Evolutionary conservation across 2,113 vertebrate species (phyloP), one percentile per base, ranked within the genome.

Genomic region (Pterocles burchelli): DNA sequence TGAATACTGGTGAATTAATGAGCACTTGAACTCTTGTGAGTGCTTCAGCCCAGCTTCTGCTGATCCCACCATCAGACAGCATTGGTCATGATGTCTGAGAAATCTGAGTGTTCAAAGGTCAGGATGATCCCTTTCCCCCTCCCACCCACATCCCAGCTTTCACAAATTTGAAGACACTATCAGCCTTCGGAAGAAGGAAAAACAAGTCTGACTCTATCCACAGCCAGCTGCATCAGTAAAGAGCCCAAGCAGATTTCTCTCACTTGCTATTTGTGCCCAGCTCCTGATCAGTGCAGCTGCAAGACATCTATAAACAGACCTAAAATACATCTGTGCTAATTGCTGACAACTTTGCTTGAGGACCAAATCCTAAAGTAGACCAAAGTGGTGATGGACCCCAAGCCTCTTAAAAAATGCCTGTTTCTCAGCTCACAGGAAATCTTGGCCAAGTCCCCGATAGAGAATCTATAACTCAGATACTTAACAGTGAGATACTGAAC

Each of bases 241-340:
- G 59, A 93, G 55, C 36, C 72, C 62, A 77, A 65, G 57, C 26
- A 33, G 41, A 49, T 41, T 93, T 81, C n/a, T 90, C 55, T 71
- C 7, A 1, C 70, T 86, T 91, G 73, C 73, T 91, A 80, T 94
- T 92, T 81, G 89, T 91, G 73, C 85, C 41, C 75, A 81, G 85
- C 88, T 94, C 74, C 80, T 89, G 90, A 80, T 94, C 86, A 46
- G 61, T 41, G 74, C 95, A 97, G 90, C 92, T 94, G 88, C 75
- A 71, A 94, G 94, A 83, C 79, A 71, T 90, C 92, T 91, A 86
- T 94, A 90, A 84, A 79, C 83, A 96, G 63, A 75, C 57, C 65
- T 90, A 95, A 93, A 96, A 96, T 96, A 94, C 29, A 68, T 84
- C 76, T 19, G 5, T 63, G 79, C 34, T 94, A 95, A 91, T 94